Conservation (phyloP, 2,797 vertebrate genomes). For the Myoxocephalus aenaeus region DNA sequence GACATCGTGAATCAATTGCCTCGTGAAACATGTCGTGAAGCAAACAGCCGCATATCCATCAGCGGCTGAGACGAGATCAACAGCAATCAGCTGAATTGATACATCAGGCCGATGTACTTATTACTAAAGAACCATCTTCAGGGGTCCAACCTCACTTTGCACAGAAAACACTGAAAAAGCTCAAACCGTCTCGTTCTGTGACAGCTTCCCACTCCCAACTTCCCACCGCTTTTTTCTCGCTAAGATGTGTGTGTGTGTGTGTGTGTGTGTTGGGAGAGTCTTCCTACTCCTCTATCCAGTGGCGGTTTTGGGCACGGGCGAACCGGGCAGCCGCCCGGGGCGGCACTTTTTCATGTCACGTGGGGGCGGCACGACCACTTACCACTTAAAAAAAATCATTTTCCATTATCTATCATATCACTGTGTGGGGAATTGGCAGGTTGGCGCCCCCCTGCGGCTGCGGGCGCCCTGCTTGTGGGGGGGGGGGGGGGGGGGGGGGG, state of each 20-base stretch:
- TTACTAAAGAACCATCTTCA: background rate
- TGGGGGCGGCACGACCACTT: too few relatives aligned
- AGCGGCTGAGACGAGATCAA: conserved; percentile 11
- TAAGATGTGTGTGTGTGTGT: background rate
- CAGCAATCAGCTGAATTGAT: conserved; percentile 17
- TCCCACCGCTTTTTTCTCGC: background rate
- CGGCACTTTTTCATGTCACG: too few relatives aligned
- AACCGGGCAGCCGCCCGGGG: too few relatives aligned
- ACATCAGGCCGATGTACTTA: background rate
- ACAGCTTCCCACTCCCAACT: conserved; percentile 10
- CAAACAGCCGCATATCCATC: conserved; percentile 11
- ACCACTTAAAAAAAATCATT: too few relatives aligned
- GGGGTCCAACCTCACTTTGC: background rate
- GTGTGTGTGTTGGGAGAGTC: conserved; percentile 6
- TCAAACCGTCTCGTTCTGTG: background rate
- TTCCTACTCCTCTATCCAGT: too few relatives aligned
- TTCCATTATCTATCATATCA: too few relatives aligned
- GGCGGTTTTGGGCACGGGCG: too few relatives aligned
- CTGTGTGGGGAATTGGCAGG: too few relatives aligned
- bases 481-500: too few relatives aligned
- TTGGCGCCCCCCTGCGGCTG: too few relatives aligned
- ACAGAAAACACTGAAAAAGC: background rate
- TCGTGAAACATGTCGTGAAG: conserved; percentile 16
- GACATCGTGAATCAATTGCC: conserved; percentile 17
- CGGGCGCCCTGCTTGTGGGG: too few relatives aligned